Conservation (phyloP, 2,888 invertebrate genomes). For the Troilus luridus region DNA sequence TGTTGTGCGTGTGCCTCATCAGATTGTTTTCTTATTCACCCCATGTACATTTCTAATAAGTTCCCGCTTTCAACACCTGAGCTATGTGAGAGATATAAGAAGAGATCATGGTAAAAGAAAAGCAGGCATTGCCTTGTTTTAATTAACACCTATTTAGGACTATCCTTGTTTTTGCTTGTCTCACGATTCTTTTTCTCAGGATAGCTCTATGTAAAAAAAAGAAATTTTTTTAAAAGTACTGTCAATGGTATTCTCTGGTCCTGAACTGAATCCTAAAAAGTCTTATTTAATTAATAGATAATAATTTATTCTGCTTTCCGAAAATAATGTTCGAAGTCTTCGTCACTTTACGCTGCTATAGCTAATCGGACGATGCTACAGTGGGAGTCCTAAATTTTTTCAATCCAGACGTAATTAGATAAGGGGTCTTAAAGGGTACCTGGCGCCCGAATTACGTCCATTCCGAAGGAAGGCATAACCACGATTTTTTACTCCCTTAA, state of each 20-base stretch:
- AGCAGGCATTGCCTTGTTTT: background rate
- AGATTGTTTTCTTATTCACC: too few species aligned
- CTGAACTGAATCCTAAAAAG: background rate
- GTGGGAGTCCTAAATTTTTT: too few species aligned
- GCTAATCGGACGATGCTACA: too few species aligned
- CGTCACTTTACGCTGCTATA: too few species aligned
- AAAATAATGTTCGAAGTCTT: too few species aligned
- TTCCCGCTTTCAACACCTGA: background rate
- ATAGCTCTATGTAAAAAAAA: background rate
- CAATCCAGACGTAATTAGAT: too few species aligned
- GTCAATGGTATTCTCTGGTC: background rate
- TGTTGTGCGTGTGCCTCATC: too few species aligned
- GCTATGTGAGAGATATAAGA: background rate
- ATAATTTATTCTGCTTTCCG: too few species aligned
- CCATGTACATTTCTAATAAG: background rate
- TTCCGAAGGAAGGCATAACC: too few species aligned
- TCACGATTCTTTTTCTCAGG: background rate
- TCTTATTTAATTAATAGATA: background rate
- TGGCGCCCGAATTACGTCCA: too few species aligned
- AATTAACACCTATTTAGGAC: constrained; percentile 32
- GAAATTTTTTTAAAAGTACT: background rate
- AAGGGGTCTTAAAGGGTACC: too few species aligned
- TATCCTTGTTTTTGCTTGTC: background rate
- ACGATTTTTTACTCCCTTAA: too few species aligned
- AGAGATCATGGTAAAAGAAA: background rate